Base-by-base conservation (phyloP, 92 coral and sea anemone genomes). In the Epizoanthus stellaris region DNA sequence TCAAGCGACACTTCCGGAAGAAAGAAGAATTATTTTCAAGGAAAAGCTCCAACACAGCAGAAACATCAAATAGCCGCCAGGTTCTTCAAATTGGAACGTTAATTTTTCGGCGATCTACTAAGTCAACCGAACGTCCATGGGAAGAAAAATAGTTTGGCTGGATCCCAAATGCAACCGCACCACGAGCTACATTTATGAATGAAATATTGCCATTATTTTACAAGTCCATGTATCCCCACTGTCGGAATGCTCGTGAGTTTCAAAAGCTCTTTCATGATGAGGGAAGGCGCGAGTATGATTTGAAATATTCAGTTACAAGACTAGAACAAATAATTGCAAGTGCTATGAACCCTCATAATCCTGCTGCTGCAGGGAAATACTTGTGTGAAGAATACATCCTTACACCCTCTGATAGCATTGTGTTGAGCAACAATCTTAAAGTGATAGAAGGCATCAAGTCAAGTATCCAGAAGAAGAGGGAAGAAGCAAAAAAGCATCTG, bases 151-250 rank as follows among this genome's bases (percentile, higher is more conserved):
- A 62, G 62, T 88, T 82, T 74, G 91, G 91, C 80, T 88, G 85
- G 88, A 88, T 83, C 42, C 88, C 85, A 75, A 80, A 88, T 88
- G 73, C 85, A 68, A 52, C 88, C 66, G 52, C 88, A 75, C 73
- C 19, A 12, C 43, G 85, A 53, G 88, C 88, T 54, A 73, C 75
- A 43, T 83, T 83, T 64, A 83, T 83, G 85, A 88, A 82, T 59
- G 67, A 83, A 52, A 40, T 76, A 62, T 87, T 52, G 52, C 76
- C 90, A 56, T 59, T 43, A 6, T 77, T 54, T 68, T 85, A 65
- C 53, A 76, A 85, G 54, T 59, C 72, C 65, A 53, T 86, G 54
- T 80, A 79, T 84, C 52, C 67, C 65, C 52, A 73, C 21, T 79
- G 85, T 69, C 69, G 70, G 20, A 86, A 72, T 80, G 65, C 81